Evolutionary conservation across 2,797 vertebrate genomes (phyloP).

Genomic region (Pangasius macronema): DNA sequence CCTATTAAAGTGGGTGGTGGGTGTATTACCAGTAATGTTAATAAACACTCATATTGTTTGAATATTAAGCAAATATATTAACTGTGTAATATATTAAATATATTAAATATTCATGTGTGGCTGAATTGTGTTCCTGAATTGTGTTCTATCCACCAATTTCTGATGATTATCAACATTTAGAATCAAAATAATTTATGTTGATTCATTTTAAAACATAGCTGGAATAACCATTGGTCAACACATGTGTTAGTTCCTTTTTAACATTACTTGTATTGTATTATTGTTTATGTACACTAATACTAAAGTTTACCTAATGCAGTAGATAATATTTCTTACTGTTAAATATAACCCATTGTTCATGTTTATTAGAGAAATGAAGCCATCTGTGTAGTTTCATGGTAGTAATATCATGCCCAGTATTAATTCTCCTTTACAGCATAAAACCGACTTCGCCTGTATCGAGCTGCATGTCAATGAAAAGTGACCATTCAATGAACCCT

Average conservation of each 20-base stretch:
- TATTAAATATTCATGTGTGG: neutral
- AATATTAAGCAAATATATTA: no score
- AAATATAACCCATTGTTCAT: neutral
- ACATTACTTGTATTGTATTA: neutral
- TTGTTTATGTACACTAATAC: neutral
- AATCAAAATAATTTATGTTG: no score
- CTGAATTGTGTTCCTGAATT: neutral
- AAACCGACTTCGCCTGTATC: neutral
- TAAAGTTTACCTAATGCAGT: neutral
- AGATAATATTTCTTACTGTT: neutral
- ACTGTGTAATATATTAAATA: no score
- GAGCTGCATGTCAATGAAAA: slow-evolving; percentile 17
- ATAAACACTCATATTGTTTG: neutral
- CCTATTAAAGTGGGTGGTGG: no score
- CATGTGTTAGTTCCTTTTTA: neutral
- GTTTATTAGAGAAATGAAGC: neutral
- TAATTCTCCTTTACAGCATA: neutral
- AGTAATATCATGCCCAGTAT: neutral
- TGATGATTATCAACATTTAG: neutral
- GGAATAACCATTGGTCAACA: neutral
- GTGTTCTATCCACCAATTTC: neutral
- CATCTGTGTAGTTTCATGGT: neutral
- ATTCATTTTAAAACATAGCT: neutral
- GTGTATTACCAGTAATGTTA: neutral
- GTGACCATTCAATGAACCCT: slow-evolving; percentile 17